Conservation (phyloP, 2,113 vertebrate genomes). For the Myrmophylax atrothorax region DNA sequence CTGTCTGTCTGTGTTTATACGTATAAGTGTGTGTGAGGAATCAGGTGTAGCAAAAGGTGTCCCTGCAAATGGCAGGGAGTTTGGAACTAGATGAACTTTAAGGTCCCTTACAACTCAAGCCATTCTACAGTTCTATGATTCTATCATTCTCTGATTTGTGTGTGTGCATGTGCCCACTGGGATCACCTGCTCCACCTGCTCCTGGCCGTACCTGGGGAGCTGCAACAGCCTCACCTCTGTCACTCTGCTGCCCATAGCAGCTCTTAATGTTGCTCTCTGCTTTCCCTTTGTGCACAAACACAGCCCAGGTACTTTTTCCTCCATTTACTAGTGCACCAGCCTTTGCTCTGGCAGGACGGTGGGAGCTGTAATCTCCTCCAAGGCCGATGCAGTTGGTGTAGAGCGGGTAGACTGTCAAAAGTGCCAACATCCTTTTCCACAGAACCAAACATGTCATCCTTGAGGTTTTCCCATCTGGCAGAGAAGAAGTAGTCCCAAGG, state of each 20-base stretch:
- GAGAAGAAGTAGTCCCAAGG: background rate
- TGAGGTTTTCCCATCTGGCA: constrained; percentile 10
- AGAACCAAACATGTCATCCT: background rate
- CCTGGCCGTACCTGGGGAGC: background rate
- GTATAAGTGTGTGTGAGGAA: background rate
- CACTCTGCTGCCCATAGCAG: background rate
- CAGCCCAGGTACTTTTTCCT: background rate
- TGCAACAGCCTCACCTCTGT: rapidly evolving
- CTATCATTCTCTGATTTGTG: background rate
- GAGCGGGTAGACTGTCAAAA: background rate
- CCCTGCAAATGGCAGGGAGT: background rate
- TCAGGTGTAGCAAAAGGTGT: background rate
- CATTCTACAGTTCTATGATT: background rate
- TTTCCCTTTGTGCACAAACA: background rate
- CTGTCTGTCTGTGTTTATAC: background rate
- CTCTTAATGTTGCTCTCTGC: background rate
- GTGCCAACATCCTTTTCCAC: background rate
- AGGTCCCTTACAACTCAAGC: background rate
- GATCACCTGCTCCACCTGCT: background rate
- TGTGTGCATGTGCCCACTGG: background rate
- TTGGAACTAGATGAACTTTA: background rate
- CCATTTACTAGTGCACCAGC: background rate
- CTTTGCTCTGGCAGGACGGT: background rate
- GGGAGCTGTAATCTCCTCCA: background rate
- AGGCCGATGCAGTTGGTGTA: background rate